These are phyloP conservation scores for Drosophila prolongata DNA, from an alignment of 2,888 invertebrate genomes.

Conservation along the genomic window DNA sequence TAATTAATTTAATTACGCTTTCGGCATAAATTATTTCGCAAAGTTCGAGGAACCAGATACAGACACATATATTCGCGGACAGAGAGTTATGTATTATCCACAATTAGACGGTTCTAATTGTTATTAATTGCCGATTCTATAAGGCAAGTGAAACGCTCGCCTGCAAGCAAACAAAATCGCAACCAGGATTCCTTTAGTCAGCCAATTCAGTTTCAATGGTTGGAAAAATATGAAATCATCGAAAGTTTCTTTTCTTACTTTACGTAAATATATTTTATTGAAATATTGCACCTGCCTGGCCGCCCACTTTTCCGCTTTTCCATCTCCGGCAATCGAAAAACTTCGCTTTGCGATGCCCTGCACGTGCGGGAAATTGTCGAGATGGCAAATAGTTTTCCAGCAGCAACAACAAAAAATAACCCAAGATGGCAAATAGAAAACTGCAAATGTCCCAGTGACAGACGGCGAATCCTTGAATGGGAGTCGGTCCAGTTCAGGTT, in stretches of 20 bases:
- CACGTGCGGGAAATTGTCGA: conserved; percentile 79
- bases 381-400: conserved; percentile 79
- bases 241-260: conserved; percentile 53
- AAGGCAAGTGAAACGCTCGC: background rate
- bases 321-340: conserved; percentile 47
- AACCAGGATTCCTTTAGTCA: conserved; percentile 1
- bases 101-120: conserved; percentile 70
- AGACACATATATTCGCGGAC: conserved; percentile 2
- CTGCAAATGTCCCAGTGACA: conserved; percentile 73
- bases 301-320: conserved; percentile 13
- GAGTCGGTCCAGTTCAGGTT: conserved; percentile 16
- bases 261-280: conserved; percentile 73
- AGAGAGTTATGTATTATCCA: conserved; percentile 55
- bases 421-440: conserved; percentile 66
- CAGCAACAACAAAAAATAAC: conserved; percentile 46
- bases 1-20: conserved; percentile 79
- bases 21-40: conserved; percentile 75
- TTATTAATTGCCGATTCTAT: conserved; percentile 64
- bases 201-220: conserved; percentile 55
- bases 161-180: background rate
- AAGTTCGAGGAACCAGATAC: conserved; percentile 55
- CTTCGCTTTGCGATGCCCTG: conserved; percentile 68
- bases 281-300: conserved; percentile 70
- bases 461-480: conserved; percentile 43
- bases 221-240: conserved; percentile 69